Conservation (phyloP, 2,888 invertebrate genomes). For the Zootermopsis nevadensis region DNA sequence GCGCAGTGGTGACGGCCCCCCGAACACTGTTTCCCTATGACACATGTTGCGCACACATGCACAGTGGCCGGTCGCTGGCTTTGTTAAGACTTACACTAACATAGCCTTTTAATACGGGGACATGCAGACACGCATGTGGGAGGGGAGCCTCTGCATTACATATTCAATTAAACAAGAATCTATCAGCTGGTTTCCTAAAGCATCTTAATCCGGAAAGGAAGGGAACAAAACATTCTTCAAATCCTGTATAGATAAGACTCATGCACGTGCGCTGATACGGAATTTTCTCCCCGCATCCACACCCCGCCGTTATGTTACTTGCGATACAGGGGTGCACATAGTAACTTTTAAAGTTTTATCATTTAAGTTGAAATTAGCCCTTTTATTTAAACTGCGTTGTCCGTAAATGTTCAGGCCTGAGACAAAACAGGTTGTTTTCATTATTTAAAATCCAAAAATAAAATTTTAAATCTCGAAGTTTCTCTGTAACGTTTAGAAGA, state of each 20-base stretch:
- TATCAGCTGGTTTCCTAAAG: slow-evolving; percentile 65
- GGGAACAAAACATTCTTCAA: slow-evolving; percentile 40
- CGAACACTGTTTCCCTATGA: no score
- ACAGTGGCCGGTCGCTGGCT: slow-evolving; percentile 3
- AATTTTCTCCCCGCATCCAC: not conserved
- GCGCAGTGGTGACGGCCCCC: no score
- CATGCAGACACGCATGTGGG: not conserved
- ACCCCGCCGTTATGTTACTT: not conserved
- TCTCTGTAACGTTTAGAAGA: no score
- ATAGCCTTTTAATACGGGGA: no score
- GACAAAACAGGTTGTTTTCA: no score
- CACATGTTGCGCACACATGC: slow-evolving; percentile 51
- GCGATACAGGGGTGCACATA: not conserved
- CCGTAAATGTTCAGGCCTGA: no score
- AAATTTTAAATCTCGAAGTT: no score
- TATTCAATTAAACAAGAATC: slow-evolving; percentile 81
- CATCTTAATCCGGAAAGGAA: slow-evolving; percentile 59
- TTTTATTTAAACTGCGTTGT: no score
- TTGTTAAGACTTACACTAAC: slow-evolving; percentile 10
- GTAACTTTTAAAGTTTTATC: no score
- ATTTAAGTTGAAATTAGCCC: no score
- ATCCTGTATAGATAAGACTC: slow-evolving; percentile 37
- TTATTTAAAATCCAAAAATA: no score
- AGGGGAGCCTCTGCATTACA: slow-evolving; percentile 65
- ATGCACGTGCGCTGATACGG: slow-evolving; percentile 12